phyloP scores from a whole-genome alignment of 2,113 vertebrate genomes.

The Zootoca vivipara region DNA sequence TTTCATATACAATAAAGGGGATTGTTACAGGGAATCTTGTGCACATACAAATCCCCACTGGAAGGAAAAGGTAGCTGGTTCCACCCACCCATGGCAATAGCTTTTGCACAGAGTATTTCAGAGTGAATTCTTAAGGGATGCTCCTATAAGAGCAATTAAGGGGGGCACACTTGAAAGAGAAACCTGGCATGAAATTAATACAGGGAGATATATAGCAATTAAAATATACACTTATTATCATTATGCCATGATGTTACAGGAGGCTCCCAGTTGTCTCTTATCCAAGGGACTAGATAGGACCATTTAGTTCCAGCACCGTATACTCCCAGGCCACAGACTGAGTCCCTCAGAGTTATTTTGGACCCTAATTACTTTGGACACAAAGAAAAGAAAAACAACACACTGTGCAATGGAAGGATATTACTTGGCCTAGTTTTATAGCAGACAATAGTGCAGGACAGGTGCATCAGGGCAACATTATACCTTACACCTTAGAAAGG shows the following conservation, averaged over 20 bases:
- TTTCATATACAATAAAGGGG: slow-evolving; percentile 27
- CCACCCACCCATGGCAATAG: not conserved
- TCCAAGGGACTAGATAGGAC: not conserved
- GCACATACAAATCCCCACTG: not conserved
- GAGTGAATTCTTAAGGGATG: not conserved
- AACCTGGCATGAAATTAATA: not conserved
- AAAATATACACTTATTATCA: not conserved
- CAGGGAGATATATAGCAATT: not conserved
- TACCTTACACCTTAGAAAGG: not conserved
- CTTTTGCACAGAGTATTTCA: not conserved
- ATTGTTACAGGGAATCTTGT: not conserved
- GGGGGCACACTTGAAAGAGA: not conserved
- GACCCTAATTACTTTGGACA: not conserved
- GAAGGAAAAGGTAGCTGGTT: slow-evolving; percentile 8
- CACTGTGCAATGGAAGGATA: not conserved
- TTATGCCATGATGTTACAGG: not conserved
- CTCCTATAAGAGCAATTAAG: not conserved
- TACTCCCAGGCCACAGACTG: not conserved
- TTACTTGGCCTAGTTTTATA: not conserved
- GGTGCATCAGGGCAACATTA: not conserved
- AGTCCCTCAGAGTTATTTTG: not conserved
- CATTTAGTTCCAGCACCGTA: not conserved
- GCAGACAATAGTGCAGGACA: not conserved
- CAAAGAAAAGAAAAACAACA: not conserved
- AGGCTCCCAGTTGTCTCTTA: not conserved